Conservation (phyloP, 2,113 vertebrate genomes). For the Megaleporinus macrocephalus region DNA sequence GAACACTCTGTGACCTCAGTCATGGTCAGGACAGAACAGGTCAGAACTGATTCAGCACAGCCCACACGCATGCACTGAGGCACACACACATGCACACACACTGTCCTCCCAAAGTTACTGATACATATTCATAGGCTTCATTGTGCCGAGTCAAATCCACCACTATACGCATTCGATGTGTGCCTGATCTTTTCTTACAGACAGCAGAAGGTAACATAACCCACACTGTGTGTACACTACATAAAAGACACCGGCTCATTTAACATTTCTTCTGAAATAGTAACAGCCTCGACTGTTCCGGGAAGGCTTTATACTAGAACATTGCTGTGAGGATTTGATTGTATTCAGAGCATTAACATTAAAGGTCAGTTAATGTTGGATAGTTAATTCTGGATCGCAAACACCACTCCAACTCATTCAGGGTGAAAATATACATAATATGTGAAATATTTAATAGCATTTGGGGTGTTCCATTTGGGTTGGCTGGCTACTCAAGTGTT, state of each 20-base stretch:
- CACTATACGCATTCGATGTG: background rate
- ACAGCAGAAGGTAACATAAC: too few species aligned
- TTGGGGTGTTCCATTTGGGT: too few species aligned
- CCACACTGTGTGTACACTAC: too few species aligned
- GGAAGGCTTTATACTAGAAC: background rate
- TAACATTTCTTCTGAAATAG: too few species aligned
- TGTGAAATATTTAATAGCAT: too few species aligned
- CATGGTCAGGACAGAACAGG: constrained; percentile 55
- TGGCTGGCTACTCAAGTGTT: too few species aligned
- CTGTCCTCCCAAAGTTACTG: background rate
- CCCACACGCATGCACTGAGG: constrained; percentile 42
- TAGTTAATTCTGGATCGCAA: too few species aligned
- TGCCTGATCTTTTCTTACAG: too few species aligned
- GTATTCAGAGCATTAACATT: background rate
- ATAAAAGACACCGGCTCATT: too few species aligned
- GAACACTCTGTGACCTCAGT: constrained; percentile 63
- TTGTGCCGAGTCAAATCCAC: background rate
- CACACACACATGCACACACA: constrained; percentile 19
- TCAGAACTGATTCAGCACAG: constrained; percentile 61
- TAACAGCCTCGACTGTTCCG: too few species aligned
- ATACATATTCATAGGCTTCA: background rate
- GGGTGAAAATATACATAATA: too few species aligned
- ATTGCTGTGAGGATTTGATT: background rate
- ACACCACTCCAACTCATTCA: too few species aligned
- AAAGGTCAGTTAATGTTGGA: background rate